Percentiles rank a stretch among this genome's conserved stretches.
phyloP scores from a whole-genome alignment of 2,888 invertebrate species.

The Ctenicera cuprea region DNA sequence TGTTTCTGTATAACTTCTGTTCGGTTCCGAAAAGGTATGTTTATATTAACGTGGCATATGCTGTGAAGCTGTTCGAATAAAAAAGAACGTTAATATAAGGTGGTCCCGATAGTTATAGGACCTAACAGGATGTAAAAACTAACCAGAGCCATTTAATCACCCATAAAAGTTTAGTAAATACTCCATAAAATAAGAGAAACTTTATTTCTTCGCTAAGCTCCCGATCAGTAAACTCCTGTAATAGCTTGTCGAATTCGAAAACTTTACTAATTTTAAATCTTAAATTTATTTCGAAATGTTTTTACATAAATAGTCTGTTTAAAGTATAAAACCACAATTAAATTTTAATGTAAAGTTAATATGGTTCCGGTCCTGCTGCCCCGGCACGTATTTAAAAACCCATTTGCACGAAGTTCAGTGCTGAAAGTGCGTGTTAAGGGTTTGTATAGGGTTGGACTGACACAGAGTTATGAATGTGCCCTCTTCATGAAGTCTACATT shows the following conservation, averaged over 20 bases:
- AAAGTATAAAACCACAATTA: constrained; percentile 39
- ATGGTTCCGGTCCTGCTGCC: constrained; percentile 42
- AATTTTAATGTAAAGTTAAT: constrained; percentile 48
- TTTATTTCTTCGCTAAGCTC: constrained; percentile 42
- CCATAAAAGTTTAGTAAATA: constrained; percentile 57
- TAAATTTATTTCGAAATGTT: constrained; percentile 40
- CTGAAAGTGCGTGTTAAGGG: constrained; percentile 49
- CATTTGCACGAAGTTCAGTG: constrained; percentile 53
- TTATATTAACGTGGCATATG: constrained; percentile 28
- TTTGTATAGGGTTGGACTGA: constrained; percentile 42
- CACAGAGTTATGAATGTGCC: constrained; percentile 44
- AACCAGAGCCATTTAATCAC: constrained; percentile 54
- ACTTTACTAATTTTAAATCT: constrained; percentile 45
- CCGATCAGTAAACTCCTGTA: constrained; percentile 45
- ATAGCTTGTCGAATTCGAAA: constrained; percentile 39
- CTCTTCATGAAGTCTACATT: constrained; percentile 44
- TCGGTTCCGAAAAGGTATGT: constrained; percentile 3
- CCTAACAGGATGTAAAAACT: constrained; percentile 45
- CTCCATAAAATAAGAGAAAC: constrained; percentile 55
- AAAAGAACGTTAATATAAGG: constrained; percentile 26
- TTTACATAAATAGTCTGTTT: constrained; percentile 22
- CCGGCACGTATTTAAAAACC: constrained; percentile 56
- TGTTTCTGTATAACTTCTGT: constrained; percentile 1
- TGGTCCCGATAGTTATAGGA: constrained; percentile 32
- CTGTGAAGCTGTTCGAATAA: neutral